Evolutionary conservation across 2,797 vertebrate species (phyloP), one percentile per base, ranked within the genome.

Genomic region (Danio tinwini): DNA sequence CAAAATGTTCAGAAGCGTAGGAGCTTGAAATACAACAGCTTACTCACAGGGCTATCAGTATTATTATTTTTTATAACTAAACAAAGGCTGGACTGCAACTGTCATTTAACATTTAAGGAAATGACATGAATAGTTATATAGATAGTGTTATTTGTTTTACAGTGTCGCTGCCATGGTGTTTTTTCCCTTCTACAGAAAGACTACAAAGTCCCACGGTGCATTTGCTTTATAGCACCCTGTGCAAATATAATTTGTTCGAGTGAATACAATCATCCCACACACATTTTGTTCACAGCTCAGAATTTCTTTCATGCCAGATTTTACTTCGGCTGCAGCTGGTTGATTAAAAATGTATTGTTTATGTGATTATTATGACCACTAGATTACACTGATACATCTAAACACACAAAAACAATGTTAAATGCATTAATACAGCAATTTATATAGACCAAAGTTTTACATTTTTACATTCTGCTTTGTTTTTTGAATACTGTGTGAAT

Each of bases 181-280:
- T 58, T 73, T 52, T 40, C 39, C 12, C 80, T 40, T 65, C 40
- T 73, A 14, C 13, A 21, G 12, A 72, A 3, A 56, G 16, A 29
- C 76, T 78, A 67, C 76, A 73, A 80, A 73, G 78, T 80, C 78
- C 59, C 7, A 16, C 2, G 5, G 14, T 14, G 19, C 50, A 16
- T 47, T 79, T 73, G 40, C 16, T 73, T 80, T 47, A 73, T 16
- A 80, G 49, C 42, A 49, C 10, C 69, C 12, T 40, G 8, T 21
- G n/a, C 59, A 80, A 72, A 80, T 40, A 72, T 77, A 7, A 47
- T 59, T 73, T 47, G 13, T 21, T 37, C 1, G 40, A 55, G 11
- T 19, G 4, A 49, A 17, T 62, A 49, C 21, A 50, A 16, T 7
- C 21, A 39, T 56, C 69, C 44, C 71, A 62, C 58, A n/a, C 14